Evolutionary conservation across 2,113 vertebrate genomes (phyloP).

Genomic region (Anhinga anhinga): DNA sequence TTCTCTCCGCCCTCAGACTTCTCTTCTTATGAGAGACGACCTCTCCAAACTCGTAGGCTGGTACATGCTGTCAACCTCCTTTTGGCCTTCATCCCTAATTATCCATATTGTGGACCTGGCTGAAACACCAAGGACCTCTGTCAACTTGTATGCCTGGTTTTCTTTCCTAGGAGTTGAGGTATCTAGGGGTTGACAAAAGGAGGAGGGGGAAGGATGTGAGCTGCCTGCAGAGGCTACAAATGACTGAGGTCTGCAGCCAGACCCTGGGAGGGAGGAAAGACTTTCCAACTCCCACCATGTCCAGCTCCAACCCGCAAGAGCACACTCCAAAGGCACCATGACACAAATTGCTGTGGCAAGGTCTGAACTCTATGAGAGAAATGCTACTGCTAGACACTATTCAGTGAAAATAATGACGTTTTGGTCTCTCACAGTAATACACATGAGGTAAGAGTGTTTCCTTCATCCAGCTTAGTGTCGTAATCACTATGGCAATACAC

Average conservation of each 20-base stretch:
- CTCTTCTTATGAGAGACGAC: background rate
- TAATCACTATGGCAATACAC: background rate
- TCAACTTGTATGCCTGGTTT: background rate
- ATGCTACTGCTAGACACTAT: background rate
- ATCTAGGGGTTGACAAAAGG: background rate
- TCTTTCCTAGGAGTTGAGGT: background rate
- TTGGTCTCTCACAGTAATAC: background rate
- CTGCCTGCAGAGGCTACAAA: background rate
- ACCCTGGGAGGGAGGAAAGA: background rate
- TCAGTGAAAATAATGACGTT: background rate
- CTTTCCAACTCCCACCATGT: background rate
- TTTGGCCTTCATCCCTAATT: background rate
- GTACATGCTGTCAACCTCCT: background rate
- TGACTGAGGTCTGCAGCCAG: background rate
- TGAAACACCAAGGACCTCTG: background rate
- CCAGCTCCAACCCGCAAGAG: background rate
- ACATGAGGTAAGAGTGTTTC: background rate
- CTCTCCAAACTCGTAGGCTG: rapidly evolving
- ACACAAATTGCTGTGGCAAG: background rate
- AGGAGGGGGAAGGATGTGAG: background rate
- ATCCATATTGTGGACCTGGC: background rate
- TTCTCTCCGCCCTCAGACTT: rapidly evolving
- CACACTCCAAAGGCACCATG: background rate
- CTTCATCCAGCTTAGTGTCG: background rate
- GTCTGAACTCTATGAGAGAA: background rate